Evolutionary conservation across 2,797 vertebrate species (phyloP).

Genomic region (Emydoidea blandingii): DNA sequence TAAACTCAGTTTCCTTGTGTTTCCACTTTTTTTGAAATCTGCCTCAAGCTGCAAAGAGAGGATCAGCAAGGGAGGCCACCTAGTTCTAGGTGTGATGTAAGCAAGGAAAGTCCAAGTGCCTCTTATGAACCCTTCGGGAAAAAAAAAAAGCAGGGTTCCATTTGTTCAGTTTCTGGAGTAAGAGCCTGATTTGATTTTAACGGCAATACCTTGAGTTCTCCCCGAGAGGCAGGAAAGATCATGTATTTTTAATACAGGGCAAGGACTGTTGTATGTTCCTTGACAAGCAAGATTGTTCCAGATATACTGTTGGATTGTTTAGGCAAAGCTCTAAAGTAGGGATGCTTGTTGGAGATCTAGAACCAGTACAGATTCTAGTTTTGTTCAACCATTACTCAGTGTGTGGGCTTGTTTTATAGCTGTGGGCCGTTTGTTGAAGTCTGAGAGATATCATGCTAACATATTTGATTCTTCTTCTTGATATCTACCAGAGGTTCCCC

Average conservation of each 20-base stretch:
- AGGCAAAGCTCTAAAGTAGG: not conserved
- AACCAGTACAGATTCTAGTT: not conserved
- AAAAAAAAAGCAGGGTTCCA: not conserved
- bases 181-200: not conserved
- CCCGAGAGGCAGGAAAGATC: fast-evolving
- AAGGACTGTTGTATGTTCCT: not conserved
- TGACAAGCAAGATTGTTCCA: not conserved
- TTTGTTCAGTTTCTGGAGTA: not conserved
- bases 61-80: not conserved
- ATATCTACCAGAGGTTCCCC: not conserved
- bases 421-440: not conserved
- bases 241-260: not conserved
- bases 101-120: not conserved
- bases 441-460: fast-evolving
- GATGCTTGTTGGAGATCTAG: not conserved
- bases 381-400: not conserved
- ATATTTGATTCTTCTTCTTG: fast-evolving
- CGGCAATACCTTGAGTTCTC: not conserved
- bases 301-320: not conserved
- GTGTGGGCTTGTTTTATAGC: not conserved
- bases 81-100: fast-evolving
- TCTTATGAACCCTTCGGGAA: fast-evolving
- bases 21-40: not conserved
- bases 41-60: not conserved
- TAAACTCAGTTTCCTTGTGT: not conserved